Percentiles rank a stretch among this genome's conserved stretches.
Conservation (phyloP, 1,140 invertebrate genomes). For the Neuroterus valhalla region DNA sequence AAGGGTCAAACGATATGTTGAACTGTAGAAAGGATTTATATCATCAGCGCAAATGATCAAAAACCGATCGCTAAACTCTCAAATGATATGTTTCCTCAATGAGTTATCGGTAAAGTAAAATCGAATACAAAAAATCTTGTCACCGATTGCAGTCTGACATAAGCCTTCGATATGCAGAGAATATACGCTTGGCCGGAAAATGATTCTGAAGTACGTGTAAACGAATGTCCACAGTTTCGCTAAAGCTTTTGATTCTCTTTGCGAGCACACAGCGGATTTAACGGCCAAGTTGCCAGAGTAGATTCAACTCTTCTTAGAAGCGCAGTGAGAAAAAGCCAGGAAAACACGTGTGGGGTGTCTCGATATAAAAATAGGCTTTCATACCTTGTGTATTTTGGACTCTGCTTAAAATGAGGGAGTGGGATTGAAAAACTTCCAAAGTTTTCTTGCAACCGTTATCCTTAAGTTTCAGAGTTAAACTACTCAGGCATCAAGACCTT, state of each 20-base stretch:
- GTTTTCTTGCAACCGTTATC: constrained; percentile 47
- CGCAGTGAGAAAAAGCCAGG: background rate
- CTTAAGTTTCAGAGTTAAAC: constrained; percentile 50
- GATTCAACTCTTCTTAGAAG: constrained; percentile 31
- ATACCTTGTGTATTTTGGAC: constrained; percentile 55
- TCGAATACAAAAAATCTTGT: constrained; percentile 31
- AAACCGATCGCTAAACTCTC: background rate
- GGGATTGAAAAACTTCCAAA: constrained; percentile 45
- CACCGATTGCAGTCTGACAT: constrained; percentile 1
- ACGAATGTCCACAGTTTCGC: constrained; percentile 15
- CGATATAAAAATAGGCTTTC: constrained; percentile 61
- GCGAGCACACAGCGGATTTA: constrained; percentile 32
- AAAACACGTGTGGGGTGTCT: constrained; percentile 35
- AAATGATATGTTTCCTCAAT: constrained; percentile 7
- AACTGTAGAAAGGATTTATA: constrained; percentile 9
- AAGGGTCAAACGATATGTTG: background rate
- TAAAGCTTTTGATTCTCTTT: constrained; percentile 27
- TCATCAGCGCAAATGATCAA: background rate
- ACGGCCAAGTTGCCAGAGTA: constrained; percentile 38
- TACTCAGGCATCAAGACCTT: constrained; percentile 55
- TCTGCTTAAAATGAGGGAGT: constrained; percentile 46
- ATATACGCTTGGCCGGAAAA: constrained; percentile 63
- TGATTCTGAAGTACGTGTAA: constrained; percentile 29
- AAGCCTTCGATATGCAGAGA: constrained; percentile 41
- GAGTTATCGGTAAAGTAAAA: constrained; percentile 4